A percentile compares a stretch with the other conserved stretches of the same genome.
Conservation (phyloP, 2,113 vertebrate genomes). For the Rattus rattus region DNA sequence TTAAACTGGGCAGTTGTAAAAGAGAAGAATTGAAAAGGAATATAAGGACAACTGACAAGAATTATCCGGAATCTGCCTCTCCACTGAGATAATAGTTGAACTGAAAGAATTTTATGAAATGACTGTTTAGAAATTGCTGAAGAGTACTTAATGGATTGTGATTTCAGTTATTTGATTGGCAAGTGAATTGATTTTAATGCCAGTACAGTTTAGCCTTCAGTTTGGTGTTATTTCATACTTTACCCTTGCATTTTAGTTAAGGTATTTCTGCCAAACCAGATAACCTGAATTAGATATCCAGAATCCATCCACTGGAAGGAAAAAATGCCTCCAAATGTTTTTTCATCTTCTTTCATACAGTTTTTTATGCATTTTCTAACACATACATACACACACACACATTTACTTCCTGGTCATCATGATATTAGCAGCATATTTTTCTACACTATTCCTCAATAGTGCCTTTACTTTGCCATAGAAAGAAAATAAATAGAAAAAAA, state of each 20-base stretch:
- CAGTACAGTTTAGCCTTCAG: not conserved
- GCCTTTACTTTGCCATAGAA: not conserved
- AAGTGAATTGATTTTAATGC: not conserved
- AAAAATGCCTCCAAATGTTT: not conserved
- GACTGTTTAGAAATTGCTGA: not conserved
- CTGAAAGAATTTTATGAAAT: not conserved
- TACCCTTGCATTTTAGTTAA: not conserved
- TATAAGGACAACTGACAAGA: not conserved
- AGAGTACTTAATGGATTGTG: not conserved
- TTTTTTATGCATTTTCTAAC: too few species aligned
- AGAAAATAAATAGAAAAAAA: not conserved
- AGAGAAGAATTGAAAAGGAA: not conserved
- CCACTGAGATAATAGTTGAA: too few species aligned
- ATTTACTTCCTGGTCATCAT: not conserved
- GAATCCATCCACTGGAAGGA: too few species aligned
- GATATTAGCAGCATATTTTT: not conserved
- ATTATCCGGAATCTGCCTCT: not conserved
- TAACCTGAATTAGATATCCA: not conserved
- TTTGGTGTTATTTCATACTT: not conserved
- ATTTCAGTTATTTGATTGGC: not conserved
- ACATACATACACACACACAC: not conserved
- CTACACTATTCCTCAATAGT: not conserved
- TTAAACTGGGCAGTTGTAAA: not conserved
- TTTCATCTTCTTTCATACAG: not conserved
- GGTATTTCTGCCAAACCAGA: not conserved